These are phyloP conservation scores for Cotesia vestalis DNA, from an alignment of 1,140 invertebrate genomes.

Conservation along the genomic window DNA sequence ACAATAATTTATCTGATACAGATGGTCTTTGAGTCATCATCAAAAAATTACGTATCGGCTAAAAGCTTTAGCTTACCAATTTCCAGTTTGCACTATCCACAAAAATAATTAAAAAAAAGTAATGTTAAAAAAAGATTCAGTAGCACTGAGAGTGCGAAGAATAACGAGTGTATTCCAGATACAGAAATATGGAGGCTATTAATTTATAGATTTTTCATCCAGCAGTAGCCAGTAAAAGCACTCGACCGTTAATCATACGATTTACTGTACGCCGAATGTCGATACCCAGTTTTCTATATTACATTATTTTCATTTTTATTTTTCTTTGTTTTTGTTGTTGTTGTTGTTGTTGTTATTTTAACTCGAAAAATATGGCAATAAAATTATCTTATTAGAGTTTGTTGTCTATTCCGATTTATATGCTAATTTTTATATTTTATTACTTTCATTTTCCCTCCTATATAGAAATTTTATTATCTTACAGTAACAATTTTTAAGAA, in stretches of 20 bases:
- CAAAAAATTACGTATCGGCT: not conserved
- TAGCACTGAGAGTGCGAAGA: slow-evolving; percentile 4
- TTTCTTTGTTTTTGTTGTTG: too few relatives aligned
- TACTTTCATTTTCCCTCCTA: too few relatives aligned
- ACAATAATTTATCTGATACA: slow-evolving; percentile 43
- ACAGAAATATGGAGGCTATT: slow-evolving; percentile 28
- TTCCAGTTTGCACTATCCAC: not conserved
- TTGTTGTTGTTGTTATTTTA: too few relatives aligned
- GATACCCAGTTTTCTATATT: too few relatives aligned
- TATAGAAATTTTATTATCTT: too few relatives aligned
- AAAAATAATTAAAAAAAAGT: not conserved
- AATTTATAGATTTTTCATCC: slow-evolving; percentile 31
- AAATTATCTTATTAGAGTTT: too few relatives aligned
- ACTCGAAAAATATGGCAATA: too few relatives aligned
- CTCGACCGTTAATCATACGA: not conserved
- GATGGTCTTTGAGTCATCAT: slow-evolving; percentile 30
- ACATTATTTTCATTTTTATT: too few relatives aligned
- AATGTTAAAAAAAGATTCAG: not conserved
- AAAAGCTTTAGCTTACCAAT: not conserved
- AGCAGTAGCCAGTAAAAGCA: not conserved
- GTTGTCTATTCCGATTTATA: too few relatives aligned
- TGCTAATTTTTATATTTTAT: too few relatives aligned
- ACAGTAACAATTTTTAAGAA: too few relatives aligned
- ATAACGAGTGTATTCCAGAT: slow-evolving; percentile 13
- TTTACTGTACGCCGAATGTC: not conserved